Percentiles rank a stretch among this genome's conserved stretches.
Conservation (phyloP, 2,888 invertebrate genomes). For the Nipponacmea schrenckii region DNA sequence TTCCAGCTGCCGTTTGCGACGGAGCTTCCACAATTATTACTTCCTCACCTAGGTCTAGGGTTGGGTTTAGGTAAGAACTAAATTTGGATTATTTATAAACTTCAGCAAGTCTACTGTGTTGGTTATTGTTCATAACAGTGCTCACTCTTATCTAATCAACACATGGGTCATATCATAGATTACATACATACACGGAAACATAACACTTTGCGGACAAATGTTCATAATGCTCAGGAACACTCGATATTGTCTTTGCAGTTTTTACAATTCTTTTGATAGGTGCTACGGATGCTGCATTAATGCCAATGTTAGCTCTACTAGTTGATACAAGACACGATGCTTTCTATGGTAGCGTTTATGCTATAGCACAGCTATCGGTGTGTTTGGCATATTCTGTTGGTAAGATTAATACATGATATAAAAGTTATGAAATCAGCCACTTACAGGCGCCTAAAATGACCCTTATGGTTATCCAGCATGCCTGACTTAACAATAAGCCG, state of each 20-base stretch:
- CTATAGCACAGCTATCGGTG: constrained; percentile 84
- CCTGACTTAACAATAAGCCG: no score
- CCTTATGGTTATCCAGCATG: neutral
- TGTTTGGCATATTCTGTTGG: constrained; percentile 83
- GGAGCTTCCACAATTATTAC: constrained; percentile 74
- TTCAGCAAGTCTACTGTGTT: neutral
- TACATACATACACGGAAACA: no score
- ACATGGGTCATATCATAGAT: no score
- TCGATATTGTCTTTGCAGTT: no score
- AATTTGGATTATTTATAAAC: neutral
- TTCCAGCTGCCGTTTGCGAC: constrained; percentile 75
- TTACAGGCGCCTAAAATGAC: neutral
- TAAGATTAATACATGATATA: constrained; percentile 62
- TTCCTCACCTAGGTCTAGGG: constrained; percentile 84
- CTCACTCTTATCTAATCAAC: no score
- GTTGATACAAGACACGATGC: constrained; percentile 70
- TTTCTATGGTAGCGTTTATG: constrained; percentile 72
- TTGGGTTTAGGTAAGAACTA: constrained; percentile 77
- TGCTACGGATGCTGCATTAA: constrained; percentile 82
- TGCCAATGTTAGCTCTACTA: constrained; percentile 80
- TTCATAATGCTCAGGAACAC: no score
- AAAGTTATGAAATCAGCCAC: neutral
- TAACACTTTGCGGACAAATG: no score
- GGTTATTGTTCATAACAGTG: no score
- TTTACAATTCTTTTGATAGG: constrained; percentile 43